Evolutionary conservation across 2,797 vertebrate species (phyloP), one percentile per base, ranked within the genome.

Genomic region (Propithecus deckenii): DNA sequence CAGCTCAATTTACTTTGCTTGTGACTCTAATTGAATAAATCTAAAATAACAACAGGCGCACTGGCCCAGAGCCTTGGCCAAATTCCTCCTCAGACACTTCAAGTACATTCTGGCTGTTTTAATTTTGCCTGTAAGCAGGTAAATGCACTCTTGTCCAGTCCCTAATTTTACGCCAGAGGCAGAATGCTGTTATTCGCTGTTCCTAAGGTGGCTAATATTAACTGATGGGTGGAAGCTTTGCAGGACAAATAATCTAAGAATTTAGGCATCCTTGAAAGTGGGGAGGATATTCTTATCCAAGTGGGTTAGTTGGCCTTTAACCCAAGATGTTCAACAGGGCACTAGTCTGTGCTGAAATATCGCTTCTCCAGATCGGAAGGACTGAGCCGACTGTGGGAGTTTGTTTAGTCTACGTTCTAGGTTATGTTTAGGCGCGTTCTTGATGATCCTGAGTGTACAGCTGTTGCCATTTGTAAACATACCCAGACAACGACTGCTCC

Each of bases 21-120:
- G 57, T 65, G 92, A 78, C 67, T 80, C 88, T 95, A 95, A 96
- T 35, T 97, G 89, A 96, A 96, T 93, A 95, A 92, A 95, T 76
- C n/a, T 88, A 78, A 95, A 91, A 79, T n/a, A 93, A 85, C 75
- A 84, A 61, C 92, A 96, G 92, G 86, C 0, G 0, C 59, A 59
- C 52, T 35, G 88, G 92, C 85, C 79, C 94, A 63, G 43, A 67
- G 61, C 71, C 78, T 95, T 89, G 87, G 89, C 81, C 71, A 74
- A 87, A 61, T 79, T 94, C 63, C 85, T 87, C 85, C n/a, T 46
- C 81, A 83, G 86, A 38, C 23, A 22, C 32, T 85, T 12, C 28
- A 52, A 89, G 59, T 46, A 61, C 67, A 48, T 81, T 71, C 41
- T 46, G 52, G 65, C 18, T 95, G 41, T 74, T 94, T 89, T 81